A percentile compares a stretch with the other conserved stretches of the same genome.
Conservation (phyloP, 2,113 vertebrate genomes). For the Porphyrio hochstetteri region DNA sequence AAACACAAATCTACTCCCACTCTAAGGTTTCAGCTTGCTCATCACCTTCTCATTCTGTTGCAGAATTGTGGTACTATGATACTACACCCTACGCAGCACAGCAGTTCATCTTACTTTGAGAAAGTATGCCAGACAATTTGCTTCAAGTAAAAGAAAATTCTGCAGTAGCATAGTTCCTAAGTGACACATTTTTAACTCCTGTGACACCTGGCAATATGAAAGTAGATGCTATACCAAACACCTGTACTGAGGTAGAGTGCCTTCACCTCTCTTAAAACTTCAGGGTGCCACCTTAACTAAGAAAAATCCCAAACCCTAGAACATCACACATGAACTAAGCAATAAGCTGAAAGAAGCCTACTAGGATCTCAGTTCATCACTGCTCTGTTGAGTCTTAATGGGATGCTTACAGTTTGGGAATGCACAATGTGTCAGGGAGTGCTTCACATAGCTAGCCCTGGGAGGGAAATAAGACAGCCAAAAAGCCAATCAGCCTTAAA, state of each 20-base stretch:
- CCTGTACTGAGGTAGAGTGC: background rate
- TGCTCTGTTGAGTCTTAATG: background rate
- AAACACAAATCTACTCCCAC: background rate
- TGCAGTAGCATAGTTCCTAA: no score
- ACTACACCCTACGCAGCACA: background rate
- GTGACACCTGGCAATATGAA: background rate
- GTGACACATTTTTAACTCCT: background rate
- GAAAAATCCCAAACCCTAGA: background rate
- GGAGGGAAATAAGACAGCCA: no score
- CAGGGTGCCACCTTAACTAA: background rate
- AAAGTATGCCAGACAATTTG: background rate
- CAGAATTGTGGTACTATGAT: background rate
- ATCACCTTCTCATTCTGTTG: background rate
- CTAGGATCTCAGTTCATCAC: background rate
- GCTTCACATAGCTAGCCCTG: no score
- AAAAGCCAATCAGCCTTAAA: background rate
- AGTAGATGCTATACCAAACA: background rate
- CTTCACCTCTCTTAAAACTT: background rate
- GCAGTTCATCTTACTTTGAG: background rate
- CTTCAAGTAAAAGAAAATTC: no score
- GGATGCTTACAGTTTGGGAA: background rate
- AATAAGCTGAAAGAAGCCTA: background rate
- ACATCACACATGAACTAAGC: background rate
- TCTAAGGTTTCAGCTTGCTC: background rate
- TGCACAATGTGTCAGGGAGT: background rate